These are phyloP conservation scores for Leptopilina clavipes DNA, from an alignment of 1,140 invertebrate genomes.

Conservation along the genomic window DNA sequence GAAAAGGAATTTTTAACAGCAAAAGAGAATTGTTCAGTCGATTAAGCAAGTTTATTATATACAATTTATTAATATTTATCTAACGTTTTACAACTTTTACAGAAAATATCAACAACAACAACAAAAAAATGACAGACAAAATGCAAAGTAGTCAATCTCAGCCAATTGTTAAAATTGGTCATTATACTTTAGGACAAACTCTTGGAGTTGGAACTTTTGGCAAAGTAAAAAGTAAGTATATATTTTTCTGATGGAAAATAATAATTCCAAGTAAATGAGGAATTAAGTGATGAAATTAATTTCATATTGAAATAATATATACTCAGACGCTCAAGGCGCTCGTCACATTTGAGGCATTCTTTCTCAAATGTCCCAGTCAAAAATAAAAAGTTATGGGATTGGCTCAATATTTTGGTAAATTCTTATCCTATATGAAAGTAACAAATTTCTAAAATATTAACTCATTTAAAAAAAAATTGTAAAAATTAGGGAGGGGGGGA, in stretches of 20 bases:
- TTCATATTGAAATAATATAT: too few relatives aligned
- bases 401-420: too few relatives aligned
- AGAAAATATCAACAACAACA: not conserved
- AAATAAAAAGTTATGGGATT: too few relatives aligned
- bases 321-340: too few relatives aligned
- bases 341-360: too few relatives aligned
- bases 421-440: too few relatives aligned
- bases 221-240: conserved; percentile 89
- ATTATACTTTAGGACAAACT: conserved; percentile 92
- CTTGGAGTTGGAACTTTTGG: conserved; percentile 95
- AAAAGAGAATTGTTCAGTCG: not conserved
- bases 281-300: too few relatives aligned
- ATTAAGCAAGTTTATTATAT: not conserved
- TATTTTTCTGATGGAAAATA: conserved; percentile 1
- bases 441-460: too few relatives aligned
- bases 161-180: conserved; percentile 93
- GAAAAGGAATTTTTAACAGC: not conserved
- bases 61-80: not conserved
- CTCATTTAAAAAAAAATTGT: too few relatives aligned
- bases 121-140: conserved; percentile 80
- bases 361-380: too few relatives aligned
- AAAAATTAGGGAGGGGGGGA: too few relatives aligned
- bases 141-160: conserved; percentile 75
- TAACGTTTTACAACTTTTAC: not conserved
- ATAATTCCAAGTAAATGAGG: too few relatives aligned